Percentiles rank a stretch among this genome's conserved stretches.
phyloP scores from a whole-genome alignment of 2,797 vertebrate genomes.

The Pitangus sulphuratus region DNA sequence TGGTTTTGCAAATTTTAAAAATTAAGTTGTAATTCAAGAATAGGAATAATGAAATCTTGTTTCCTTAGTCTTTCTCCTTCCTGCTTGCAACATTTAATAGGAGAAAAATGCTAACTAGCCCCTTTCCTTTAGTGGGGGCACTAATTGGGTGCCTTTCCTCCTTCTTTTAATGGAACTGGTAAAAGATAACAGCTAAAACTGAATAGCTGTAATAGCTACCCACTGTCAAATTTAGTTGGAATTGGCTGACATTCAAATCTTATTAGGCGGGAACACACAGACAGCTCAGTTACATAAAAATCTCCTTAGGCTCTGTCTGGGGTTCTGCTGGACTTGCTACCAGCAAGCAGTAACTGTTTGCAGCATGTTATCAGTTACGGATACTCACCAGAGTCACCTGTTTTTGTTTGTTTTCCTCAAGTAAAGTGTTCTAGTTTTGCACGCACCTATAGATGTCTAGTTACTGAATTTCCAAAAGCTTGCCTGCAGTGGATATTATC shows the following conservation, averaged over 20 bases:
- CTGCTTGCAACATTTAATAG: fast-evolving
- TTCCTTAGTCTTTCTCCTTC: neutral
- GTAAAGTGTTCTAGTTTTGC: neutral
- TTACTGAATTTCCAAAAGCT: neutral
- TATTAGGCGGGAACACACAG: neutral
- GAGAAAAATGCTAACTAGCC: neutral
- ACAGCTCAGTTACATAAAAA: constrained; percentile 15
- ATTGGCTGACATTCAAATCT: constrained; percentile 33
- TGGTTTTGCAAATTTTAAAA: neutral
- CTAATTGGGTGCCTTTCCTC: neutral
- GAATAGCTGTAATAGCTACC: constrained; percentile 16
- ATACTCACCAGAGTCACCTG: neutral
- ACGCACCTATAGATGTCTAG: neutral
- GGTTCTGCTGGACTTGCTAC: neutral
- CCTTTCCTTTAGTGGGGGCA: neutral
- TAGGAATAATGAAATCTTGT: neutral
- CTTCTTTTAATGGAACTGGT: constrained; percentile 11
- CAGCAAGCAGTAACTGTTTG: neutral
- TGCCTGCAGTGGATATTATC: neutral
- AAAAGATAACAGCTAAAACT: constrained; percentile 14
- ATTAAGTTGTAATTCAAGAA: neutral
- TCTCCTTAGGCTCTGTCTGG: neutral
- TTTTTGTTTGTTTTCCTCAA: neutral
- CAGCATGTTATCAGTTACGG: neutral
- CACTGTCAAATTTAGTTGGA: constrained; percentile 3